Percentiles rank a stretch among this genome's conserved stretches.
phyloP scores from a whole-genome alignment of 2,797 vertebrate genomes.

The Bucorvus abyssinicus region DNA sequence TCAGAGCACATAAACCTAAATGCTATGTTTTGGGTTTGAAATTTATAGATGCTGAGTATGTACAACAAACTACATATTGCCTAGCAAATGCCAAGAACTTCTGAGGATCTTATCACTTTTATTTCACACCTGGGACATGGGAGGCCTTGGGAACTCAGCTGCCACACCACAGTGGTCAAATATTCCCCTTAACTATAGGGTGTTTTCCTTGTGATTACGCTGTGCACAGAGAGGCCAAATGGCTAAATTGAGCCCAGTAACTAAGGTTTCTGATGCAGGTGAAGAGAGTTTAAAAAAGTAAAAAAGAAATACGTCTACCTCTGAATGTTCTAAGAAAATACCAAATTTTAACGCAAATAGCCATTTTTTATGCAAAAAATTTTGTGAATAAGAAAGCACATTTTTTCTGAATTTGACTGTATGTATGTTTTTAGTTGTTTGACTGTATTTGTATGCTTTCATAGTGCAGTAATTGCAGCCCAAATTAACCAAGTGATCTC shows the following conservation, averaged over 20 bases:
- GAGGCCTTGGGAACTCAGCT: background rate
- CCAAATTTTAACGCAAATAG: background rate
- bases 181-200: background rate
- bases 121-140: background rate
- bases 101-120: background rate
- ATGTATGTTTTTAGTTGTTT: background rate
- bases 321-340: background rate
- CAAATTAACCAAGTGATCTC: background rate
- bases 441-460: background rate
- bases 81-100: background rate
- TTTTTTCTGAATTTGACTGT: background rate
- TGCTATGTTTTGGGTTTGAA: background rate
- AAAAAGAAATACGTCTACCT: background rate
- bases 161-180: background rate
- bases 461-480: background rate
- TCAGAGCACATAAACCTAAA: background rate
- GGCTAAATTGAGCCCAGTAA: background rate
- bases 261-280: background rate
- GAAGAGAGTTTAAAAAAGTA: background rate
- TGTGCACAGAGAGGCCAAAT: background rate
- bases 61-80: background rate
- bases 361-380: background rate
- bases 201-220: background rate
- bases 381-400: background rate
- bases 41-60: background rate